Evolutionary conservation across 1,140 invertebrate genomes (phyloP).

Genomic region (Scaptomyza hsui): DNA sequence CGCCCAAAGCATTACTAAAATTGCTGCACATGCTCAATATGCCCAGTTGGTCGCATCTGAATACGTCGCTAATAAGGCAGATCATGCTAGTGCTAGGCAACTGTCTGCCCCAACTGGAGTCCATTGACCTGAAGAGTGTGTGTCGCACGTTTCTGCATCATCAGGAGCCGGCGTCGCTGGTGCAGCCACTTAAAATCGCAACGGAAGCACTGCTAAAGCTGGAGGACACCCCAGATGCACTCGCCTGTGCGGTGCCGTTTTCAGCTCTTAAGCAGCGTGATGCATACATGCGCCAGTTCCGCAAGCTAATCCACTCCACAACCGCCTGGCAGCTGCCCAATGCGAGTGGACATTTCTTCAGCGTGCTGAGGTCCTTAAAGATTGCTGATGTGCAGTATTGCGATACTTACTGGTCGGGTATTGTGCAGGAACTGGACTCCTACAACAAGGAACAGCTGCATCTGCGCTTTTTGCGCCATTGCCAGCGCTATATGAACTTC

Average conservation of each 20-base stretch:
- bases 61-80: conserved; percentile 59
- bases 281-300: conserved; percentile 67
- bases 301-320: conserved; percentile 63
- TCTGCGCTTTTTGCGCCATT: conserved; percentile 78
- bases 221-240: conserved; percentile 47
- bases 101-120: conserved; percentile 48
- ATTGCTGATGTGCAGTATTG: conserved; percentile 82
- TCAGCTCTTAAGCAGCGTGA: conserved; percentile 73
- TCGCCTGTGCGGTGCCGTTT: conserved; percentile 72
- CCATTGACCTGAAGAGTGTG: conserved; percentile 56
- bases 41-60: conserved; percentile 64
- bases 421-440: conserved; percentile 62
- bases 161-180: conserved; percentile 68
- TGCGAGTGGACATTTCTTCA: conserved; percentile 68
- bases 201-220: conserved; percentile 48
- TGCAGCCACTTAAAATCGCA: conserved; percentile 42
- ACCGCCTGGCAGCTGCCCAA: conserved; percentile 47
- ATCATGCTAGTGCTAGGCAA: conserved; percentile 39
- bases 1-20: conserved; percentile 65
- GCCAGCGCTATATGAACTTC: conserved; percentile 85
- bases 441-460: conserved; percentile 46
- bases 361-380: conserved; percentile 84
- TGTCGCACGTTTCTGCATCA: conserved; percentile 70
- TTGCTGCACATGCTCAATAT: conserved; percentile 73
- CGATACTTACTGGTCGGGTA: conserved; percentile 83